Percentiles rank a stretch among this genome's conserved stretches.
Conservation (phyloP, 2,888 invertebrate species). For the Heliconius ismenius region DNA sequence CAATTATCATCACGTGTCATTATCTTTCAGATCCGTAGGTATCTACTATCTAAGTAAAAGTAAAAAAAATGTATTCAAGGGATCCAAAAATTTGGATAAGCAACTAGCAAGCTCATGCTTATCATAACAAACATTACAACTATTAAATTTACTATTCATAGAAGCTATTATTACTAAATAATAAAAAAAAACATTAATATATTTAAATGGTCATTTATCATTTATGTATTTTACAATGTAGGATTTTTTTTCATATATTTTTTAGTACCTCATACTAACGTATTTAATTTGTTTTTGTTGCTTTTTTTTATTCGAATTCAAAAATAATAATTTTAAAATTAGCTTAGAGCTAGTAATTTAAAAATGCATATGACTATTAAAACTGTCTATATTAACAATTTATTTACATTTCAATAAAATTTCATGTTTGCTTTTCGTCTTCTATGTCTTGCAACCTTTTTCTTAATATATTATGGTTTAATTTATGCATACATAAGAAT, state of each 20-base stretch:
- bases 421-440: constrained; percentile 46
- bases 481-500: constrained; percentile 89
- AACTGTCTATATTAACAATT: not conserved
- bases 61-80: not conserved
- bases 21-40: not conserved
- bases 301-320: not conserved
- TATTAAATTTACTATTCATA: not conserved
- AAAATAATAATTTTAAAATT: not conserved
- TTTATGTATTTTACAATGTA: not conserved
- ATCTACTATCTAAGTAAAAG: not conserved
- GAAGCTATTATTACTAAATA: not conserved
- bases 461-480: constrained; percentile 83
- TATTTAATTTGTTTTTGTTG: too few relatives aligned
- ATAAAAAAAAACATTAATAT: not conserved
- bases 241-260: too few relatives aligned
- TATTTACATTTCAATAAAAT: not conserved
- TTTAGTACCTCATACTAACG: too few relatives aligned
- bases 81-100: not conserved
- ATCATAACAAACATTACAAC: not conserved
- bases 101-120: not conserved
- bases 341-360: not conserved
- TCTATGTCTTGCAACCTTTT: constrained; percentile 73
- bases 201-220: not conserved
- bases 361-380: not conserved
- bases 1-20: not conserved